phyloP scores from a whole-genome alignment of 2,113 vertebrate species.

The Mormoops blainvillei region DNA sequence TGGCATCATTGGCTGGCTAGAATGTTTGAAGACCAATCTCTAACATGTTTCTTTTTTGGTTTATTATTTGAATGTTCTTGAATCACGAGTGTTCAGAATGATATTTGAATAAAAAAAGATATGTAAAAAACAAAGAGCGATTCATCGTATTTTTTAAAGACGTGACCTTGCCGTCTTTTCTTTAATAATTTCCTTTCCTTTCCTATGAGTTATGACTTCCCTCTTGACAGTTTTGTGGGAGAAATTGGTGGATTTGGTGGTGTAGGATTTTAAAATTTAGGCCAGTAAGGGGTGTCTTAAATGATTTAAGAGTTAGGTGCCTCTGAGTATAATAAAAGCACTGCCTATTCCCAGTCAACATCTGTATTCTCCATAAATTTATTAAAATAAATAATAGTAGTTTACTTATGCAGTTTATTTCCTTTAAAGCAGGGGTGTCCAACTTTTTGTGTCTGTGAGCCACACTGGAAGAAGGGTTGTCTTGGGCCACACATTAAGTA shows the following conservation, averaged over 20 bases:
- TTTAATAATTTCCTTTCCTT: constrained; percentile 32
- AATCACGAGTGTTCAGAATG: neutral
- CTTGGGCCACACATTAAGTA: no score
- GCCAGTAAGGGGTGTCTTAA: constrained; percentile 19
- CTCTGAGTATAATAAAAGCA: neutral
- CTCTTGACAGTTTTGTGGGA: constrained; percentile 29
- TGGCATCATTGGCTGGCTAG: neutral
- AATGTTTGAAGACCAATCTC: neutral
- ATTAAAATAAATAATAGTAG: constrained; percentile 31
- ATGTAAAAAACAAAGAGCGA: neutral
- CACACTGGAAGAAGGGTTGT: no score
- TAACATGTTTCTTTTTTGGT: neutral
- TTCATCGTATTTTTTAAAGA: constrained; percentile 40
- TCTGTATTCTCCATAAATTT: constrained; percentile 5
- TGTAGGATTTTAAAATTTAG: constrained; percentile 38
- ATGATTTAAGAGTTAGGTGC: constrained; percentile 17
- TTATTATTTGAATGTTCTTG: neutral
- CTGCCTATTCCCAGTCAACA: neutral
- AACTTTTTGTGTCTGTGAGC: no score
- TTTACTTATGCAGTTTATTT: constrained; percentile 16
- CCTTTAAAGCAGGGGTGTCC: neutral
- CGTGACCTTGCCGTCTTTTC: neutral
- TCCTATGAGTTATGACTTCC: constrained; percentile 27
- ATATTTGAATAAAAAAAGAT: neutral
- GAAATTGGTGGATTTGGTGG: constrained; percentile 43